Evolutionary conservation across 2,797 vertebrate species (phyloP), one percentile per base, ranked within the genome.

Genomic region (Betta splendens): DNA sequence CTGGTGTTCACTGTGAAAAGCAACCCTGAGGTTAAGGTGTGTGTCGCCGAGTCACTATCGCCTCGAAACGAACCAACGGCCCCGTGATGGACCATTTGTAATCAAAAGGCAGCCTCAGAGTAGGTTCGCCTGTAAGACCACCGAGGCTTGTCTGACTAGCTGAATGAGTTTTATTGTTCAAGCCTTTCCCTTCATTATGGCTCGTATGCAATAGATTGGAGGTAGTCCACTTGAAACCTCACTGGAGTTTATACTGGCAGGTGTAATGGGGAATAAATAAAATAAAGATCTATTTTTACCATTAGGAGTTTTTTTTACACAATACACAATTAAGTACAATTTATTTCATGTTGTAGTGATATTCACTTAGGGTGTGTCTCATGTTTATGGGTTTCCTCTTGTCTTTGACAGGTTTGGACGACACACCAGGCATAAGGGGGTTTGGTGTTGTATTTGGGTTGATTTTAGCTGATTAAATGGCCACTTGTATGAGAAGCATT

Each of bases 1-100:
- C 81, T 82, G 78, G 80, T 71, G 68, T 85, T 88, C 81, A 72
- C 73, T 33, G 80, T 85, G 84, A 85, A 80, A 84, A 78, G 80
- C 59, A 36, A 55, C 73, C 80, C 65, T 37, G 78, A 85, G 86
- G 86, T 85, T 81, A 85, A 86, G 83, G 85, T 89, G 83, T 77
- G 75, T 58, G 75, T 47, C 55, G 77, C 75, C 49, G 64, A 75
- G 74, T 76, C 80, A 67, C 66, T 73, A 54, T 67, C 29, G 76
- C 76, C 72, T 82, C 74, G 68, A 78, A 85, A 74, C 43, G 75
- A 84, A 87, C 76, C 80, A 86, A 84, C 77, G 72, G 77, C 70
- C 75, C 59, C 45, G 66, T 77, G 76, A 79, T 81, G 75, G 85
- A 82, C 69, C 75, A 66, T 85, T 84, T 85, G 70, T 79, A 80